A percentile compares a stretch with the other conserved stretches of the same genome.
phyloP scores from a whole-genome alignment of 2,888 invertebrate genomes.

The Drosophila sordidula region DNA sequence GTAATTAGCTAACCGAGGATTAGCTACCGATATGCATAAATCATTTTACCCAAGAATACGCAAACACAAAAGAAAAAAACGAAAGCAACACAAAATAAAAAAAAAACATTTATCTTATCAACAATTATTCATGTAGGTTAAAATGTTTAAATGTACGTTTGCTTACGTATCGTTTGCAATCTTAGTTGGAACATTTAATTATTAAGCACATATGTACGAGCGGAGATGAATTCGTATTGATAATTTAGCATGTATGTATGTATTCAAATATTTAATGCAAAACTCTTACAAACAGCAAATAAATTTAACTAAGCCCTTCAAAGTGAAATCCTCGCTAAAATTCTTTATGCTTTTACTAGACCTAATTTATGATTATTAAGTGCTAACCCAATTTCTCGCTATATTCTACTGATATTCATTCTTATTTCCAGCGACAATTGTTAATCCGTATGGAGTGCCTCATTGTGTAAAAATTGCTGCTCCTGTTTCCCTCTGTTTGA shows the following conservation, averaged over 20 bases:
- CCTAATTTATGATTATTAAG: too few species aligned
- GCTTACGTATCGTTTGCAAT: conserved; percentile 23
- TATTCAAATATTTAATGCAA: conserved; percentile 46
- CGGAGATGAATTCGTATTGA: conserved; percentile 24
- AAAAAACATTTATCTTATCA: conserved; percentile 22
- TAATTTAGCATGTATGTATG: conserved; percentile 33
- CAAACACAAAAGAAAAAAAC: background rate
- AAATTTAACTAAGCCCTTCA: conserved; percentile 48
- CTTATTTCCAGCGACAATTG: too few species aligned
- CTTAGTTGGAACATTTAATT: conserved; percentile 16
- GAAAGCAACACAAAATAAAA: background rate
- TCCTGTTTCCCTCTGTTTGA: too few species aligned
- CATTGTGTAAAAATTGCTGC: background rate
- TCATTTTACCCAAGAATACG: conserved; percentile 15
- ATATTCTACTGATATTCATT: background rate
- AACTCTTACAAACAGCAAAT: conserved; percentile 40
- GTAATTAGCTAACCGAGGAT: conserved; percentile 29
- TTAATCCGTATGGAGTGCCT: background rate
- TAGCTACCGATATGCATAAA: conserved; percentile 13
- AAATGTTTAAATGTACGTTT: conserved; percentile 30
- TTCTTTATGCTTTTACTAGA: too few species aligned
- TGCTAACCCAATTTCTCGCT: too few species aligned
- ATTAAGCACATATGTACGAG: conserved; percentile 31
- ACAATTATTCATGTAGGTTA: conserved; percentile 32
- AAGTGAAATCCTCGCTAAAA: background rate